Evolutionary conservation across 2,113 vertebrate species (phyloP), one percentile per base, ranked within the genome.

Genomic region (Trochalopteron elliotii): DNA sequence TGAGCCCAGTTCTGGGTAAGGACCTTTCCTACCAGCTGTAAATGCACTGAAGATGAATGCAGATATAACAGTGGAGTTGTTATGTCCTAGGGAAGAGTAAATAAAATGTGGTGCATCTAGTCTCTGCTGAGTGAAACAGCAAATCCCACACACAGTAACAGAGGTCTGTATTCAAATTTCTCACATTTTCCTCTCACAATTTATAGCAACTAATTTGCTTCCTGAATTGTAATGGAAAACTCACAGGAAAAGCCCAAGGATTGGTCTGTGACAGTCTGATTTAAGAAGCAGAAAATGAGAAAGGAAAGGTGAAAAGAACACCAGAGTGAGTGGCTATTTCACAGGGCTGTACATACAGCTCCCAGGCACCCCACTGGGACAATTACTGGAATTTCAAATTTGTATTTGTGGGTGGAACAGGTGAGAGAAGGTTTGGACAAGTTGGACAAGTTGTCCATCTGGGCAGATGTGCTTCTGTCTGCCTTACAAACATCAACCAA

Each of bases 201-300:
- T 69, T 69, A 56, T 52, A 57, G 24, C 39, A 83, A 63, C 52
- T 52, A 61, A 40, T n/a, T 19, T 17, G 18, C 27, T 20, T 61
- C 16, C 67, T 76, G 20, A 50, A 89, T 42, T 20, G 21, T 67
- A 80, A 45, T 44, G 49, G 18, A 80, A 91, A 86, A 52, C 28
- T 86, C 42, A 21, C 11, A 71, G 24, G n/a, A 83, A 47, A 93
- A 91, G 30, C 28, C 49, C 0, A 3, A 45, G 42, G 68, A 71
- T 5, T 55, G 19, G 35, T 59, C 52, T 71, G 56, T 1, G 5
- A 49, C 3, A 49, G 39, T 6, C 20, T 35, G 72, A 89, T 79
- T 91, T 71, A 71, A 83, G 52, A 78, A 93, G 76, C 24, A 89
- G 67, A 93, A 89, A 79, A 70, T 71, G 63, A 52, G 67, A 86